phyloP scores from a whole-genome alignment of 1,140 invertebrate species.

The Lordiphosa clarofinis region DNA sequence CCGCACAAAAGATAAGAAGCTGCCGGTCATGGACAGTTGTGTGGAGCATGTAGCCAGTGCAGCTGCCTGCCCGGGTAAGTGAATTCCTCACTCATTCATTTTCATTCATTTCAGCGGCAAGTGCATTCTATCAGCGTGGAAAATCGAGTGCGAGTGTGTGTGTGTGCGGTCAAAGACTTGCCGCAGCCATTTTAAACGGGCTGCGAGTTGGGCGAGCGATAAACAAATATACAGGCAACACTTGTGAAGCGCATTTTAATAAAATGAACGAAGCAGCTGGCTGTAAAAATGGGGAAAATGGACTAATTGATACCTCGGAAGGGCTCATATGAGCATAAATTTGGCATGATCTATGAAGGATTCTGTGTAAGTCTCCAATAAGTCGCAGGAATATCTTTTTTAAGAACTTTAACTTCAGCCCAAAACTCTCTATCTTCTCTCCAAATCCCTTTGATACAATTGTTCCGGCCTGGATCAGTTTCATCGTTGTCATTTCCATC shows the following conservation, averaged over 20 bases:
- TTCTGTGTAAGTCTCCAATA: no score
- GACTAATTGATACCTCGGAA: constrained; percentile 31
- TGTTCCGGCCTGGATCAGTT: constrained; percentile 18
- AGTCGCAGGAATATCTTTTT: no score
- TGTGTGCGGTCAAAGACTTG: constrained; percentile 42
- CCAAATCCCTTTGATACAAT: constrained; percentile 8
- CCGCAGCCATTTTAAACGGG: constrained; percentile 56
- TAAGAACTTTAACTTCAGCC: no score
- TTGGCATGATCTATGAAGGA: no score
- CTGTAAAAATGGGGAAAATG: neutral
- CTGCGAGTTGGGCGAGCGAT: constrained; percentile 48
- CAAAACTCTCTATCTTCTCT: neutral
- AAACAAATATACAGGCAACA: constrained; percentile 71
- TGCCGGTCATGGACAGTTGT: constrained; percentile 24
- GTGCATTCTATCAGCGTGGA: constrained; percentile 52
- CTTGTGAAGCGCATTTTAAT: constrained; percentile 68
- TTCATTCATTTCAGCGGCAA: constrained; percentile 52
- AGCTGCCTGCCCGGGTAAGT: constrained; percentile 35
- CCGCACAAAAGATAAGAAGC: constrained; percentile 55
- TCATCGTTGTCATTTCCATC: neutral
- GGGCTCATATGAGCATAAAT: neutral
- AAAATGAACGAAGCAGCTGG: constrained; percentile 48
- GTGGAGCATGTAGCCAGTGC: constrained; percentile 21
- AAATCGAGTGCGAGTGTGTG: constrained; percentile 26
- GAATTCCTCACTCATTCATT: constrained; percentile 70